Base-by-base conservation (phyloP, 2,113 vertebrate genomes). In the Cervus canadensis region DNA sequence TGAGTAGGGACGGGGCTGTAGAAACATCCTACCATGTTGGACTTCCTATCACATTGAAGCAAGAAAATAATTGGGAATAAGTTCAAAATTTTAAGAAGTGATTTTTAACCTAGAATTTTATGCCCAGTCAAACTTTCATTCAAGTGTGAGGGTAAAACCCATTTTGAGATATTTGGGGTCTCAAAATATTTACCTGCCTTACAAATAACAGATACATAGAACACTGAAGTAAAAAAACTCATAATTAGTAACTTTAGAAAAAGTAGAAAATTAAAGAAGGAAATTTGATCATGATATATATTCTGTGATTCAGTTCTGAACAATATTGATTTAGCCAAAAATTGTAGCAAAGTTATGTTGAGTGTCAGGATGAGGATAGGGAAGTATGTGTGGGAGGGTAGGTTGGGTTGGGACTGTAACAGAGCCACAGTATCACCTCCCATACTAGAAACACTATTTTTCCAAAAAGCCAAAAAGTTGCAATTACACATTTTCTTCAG, bases 181-280 rank as follows among this genome's bases (percentile, higher is more conserved):
- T 87, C 74, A 95, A 21, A 94, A 40, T 79, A 83, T 56, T 97
- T 83, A 94, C 23, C 28, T 87, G 15, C 52, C 64, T 97, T 95
- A 91, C 2, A 85, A 33, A 52, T 81, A 52, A 52, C 60, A 86
- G 62, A 76, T 45, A 87, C 4, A 14, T n/a, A 87, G 36, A 95
- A 89, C 87, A 74, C 36, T 16, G 40, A 87, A 30, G 16, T 54
- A 93, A 67, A 76, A 64, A 87, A 91, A 17, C 36, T 54, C 40
- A 28, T 43, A 76, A 30, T 85, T 88, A 36, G n/a, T 52, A 90
- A 60, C 56, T 84, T 56, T 19, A 82, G 78, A 52, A 78, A 82
- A 89, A 45, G 81, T 6, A 50, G 45, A 30, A 93, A 74, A 85
- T 64, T 71, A 30, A 93, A 30, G 14, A 43, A 59, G 52, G 40